These are phyloP conservation scores for Labrus mixtus DNA, from an alignment of 2,113 vertebrate genomes.

Conservation along the genomic window DNA sequence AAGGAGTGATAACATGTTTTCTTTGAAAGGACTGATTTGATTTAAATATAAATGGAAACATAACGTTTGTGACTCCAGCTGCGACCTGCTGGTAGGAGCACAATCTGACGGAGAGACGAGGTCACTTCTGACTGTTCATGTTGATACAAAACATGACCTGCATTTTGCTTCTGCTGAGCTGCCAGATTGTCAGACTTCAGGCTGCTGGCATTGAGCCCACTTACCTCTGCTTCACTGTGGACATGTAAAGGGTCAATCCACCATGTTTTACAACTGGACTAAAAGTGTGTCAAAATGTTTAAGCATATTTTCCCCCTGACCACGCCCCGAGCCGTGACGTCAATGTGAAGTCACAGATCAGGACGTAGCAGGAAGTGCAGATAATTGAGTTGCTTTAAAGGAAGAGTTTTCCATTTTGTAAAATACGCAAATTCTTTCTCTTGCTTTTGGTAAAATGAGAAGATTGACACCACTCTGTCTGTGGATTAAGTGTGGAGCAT, in stretches of 20 bases:
- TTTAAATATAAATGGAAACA: neutral
- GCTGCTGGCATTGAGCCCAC: slow-evolving; percentile 70
- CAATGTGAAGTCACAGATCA: neutral
- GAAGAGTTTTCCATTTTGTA: slow-evolving; percentile 1
- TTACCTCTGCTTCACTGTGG: slow-evolving; percentile 59
- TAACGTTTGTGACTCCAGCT: slow-evolving; percentile 27
- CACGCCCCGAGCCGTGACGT: neutral
- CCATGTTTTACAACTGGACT: slow-evolving; percentile 4
- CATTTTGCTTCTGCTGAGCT: slow-evolving; percentile 69
- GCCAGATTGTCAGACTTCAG: slow-evolving; percentile 76
- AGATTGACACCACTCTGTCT: slow-evolving; percentile 11
- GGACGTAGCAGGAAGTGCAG: neutral
- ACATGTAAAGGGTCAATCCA: slow-evolving; percentile 76
- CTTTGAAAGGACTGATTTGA: slow-evolving; percentile 1
- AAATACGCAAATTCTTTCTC: neutral
- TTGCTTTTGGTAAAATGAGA: slow-evolving; percentile 8
- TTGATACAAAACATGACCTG: slow-evolving; percentile 56
- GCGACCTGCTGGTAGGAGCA: slow-evolving; percentile 37
- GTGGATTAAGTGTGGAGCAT: neutral
- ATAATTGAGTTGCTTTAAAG: neutral
- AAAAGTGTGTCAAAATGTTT: slow-evolving; percentile 14
- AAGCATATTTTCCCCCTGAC: neutral
- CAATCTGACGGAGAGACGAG: slow-evolving; percentile 34
- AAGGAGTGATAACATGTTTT: neutral
- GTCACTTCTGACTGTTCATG: slow-evolving; percentile 43